Evolutionary conservation across 1,140 invertebrate genomes (phyloP).

Genomic region (Cydia strobilella): DNA sequence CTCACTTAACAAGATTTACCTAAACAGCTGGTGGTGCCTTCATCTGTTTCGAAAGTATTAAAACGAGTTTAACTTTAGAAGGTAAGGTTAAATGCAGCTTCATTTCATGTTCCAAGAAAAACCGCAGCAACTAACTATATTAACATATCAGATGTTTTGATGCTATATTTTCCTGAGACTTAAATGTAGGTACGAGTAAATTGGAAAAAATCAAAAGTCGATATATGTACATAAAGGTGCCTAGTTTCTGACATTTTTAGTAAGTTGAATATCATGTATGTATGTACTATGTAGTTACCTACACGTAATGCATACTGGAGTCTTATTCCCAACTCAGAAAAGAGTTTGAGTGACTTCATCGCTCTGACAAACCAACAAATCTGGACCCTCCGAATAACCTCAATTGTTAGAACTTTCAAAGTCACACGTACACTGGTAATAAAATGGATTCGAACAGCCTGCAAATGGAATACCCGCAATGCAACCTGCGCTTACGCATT

Average conservation of each 20-base stretch:
- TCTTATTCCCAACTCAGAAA: too few species aligned
- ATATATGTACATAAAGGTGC: too few species aligned
- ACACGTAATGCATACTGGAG: too few species aligned
- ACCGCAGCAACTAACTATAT: not conserved
- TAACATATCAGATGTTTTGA: not conserved
- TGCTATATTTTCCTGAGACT: too few species aligned
- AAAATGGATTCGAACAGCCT: not conserved
- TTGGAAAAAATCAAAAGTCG: too few species aligned
- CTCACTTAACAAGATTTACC: conserved; percentile 44
- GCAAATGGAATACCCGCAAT: not conserved
- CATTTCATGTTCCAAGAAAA: not conserved
- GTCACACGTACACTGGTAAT: not conserved
- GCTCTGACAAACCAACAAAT: too few species aligned
- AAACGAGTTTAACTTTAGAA: conserved; percentile 39
- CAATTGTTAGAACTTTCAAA: not conserved
- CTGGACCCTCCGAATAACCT: too few species aligned
- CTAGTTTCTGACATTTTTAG: too few species aligned
- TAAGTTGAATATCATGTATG: too few species aligned
- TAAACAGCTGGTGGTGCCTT: conserved; percentile 49
- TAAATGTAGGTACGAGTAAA: too few species aligned
- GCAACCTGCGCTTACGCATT: conserved; percentile 36
- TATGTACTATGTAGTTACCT: too few species aligned
- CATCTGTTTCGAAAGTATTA: conserved; percentile 9
- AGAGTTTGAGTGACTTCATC: too few species aligned
- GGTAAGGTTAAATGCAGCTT: not conserved